Conservation (phyloP, 2,797 vertebrate species). For the Melanogrammus aeglefinus region DNA sequence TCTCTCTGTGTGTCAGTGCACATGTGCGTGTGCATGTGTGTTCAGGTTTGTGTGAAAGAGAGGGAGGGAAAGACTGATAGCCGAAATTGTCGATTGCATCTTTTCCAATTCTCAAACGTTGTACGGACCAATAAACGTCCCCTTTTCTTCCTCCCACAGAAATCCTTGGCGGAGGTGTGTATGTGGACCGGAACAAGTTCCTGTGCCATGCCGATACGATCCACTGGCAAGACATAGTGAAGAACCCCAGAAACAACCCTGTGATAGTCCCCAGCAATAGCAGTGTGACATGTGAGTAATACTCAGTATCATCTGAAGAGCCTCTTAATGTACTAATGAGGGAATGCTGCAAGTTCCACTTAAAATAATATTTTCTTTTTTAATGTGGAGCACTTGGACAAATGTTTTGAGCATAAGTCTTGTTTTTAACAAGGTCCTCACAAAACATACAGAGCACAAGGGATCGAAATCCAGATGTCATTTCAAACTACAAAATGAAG, state of each 20-base stretch:
- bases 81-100: too few relatives aligned
- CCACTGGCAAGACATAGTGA: conserved; percentile 98
- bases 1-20: conserved; percentile 4
- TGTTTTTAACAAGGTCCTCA: neutral
- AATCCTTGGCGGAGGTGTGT: conserved; percentile 94
- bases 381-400: neutral
- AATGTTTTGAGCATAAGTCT: neutral
- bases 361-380: neutral
- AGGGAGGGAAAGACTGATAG: neutral
- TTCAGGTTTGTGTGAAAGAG: neutral
- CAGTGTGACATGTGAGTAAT: conserved; percentile 77
- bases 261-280: conserved; percentile 93
- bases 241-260: conserved; percentile 82
- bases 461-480: neutral
- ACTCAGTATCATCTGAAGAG: neutral
- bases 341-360: neutral
- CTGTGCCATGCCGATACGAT: conserved; percentile 96
- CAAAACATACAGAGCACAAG: neutral
- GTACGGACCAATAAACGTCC: conserved; percentile 17
- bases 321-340: neutral
- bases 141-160: conserved; percentile 70
- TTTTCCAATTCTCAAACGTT: neutral
- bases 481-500: neutral
- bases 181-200: conserved; percentile 96
- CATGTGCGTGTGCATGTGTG: neutral